Conservation (phyloP, 2,113 vertebrate genomes). For the Pygathrix nemaeus region DNA sequence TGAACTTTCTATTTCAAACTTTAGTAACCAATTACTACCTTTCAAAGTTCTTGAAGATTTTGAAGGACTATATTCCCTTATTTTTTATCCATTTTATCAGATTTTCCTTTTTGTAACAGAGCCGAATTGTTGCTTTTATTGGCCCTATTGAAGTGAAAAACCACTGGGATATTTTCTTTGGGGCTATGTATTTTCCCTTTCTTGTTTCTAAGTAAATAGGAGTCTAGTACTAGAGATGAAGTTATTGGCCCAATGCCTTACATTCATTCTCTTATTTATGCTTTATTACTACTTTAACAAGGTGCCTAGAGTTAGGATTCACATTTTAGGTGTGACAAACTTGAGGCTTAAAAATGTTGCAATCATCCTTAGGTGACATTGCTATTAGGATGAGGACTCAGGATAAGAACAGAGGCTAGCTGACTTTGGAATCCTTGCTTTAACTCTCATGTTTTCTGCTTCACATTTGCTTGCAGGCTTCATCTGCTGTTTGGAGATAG, state of each 20-base stretch:
- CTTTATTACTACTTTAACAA: not conserved
- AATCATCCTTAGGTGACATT: not conserved
- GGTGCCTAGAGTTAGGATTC: not conserved
- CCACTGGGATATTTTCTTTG: not conserved
- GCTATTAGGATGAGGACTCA: not conserved
- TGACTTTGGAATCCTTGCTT: not conserved
- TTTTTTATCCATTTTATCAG: not conserved
- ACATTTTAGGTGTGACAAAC: not conserved
- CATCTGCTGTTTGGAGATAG: not conserved
- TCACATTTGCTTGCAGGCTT: not conserved
- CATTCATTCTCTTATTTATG: not conserved
- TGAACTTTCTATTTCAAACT: not conserved
- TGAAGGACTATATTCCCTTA: not conserved
- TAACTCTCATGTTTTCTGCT: not conserved
- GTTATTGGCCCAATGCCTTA: not conserved
- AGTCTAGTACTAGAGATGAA: not conserved
- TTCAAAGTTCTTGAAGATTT: not conserved
- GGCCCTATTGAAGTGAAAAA: not conserved
- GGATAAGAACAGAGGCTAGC: not conserved
- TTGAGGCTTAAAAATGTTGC: not conserved
- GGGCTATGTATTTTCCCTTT: not conserved
- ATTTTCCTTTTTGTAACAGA: not conserved
- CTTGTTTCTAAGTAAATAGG: not conserved
- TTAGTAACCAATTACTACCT: not conserved
- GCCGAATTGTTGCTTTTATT: not conserved